Base-by-base conservation (phyloP, 53 echinoderm and acorn worm species). In the Echinarachnius parma region DNA sequence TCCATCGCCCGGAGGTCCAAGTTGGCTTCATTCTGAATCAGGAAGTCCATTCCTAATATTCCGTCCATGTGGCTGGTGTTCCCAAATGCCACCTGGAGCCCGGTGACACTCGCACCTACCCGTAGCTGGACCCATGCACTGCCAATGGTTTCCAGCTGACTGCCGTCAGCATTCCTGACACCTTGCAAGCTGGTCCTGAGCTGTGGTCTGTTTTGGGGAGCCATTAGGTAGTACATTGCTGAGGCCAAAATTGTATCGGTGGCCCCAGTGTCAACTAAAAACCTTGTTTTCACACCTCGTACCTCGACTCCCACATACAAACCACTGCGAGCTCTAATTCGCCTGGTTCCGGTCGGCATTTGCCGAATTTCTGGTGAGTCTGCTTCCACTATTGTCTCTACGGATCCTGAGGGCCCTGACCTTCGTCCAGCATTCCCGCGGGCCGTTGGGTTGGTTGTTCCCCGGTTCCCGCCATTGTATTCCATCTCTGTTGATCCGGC, bases 261-360 rank as follows among this genome's bases (percentile, higher is more conserved):
- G 4, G 80, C 80, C 14, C 80, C 69, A 2, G 60, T 69, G 39
- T 80, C 80, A n/a, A 69, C 80, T 42, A 61, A 42, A 18, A 81
- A 16, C 22, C 29, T 66, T 8, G 52, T 50, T 14, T 57, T 56
- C 4, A 68, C 45, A 52, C 80, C 80, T 34, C 68, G 46, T 27
- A 80, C 31, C 9, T 20, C 31, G 25, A 58, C 69, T n/a, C n/a
- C n/a, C 4, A 62, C 42, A 22, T 23, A 62, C 5, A 62, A 22
- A 22, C 37, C 62, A 62, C 24, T 31, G 20, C 39, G 62, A 13
- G 21, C 42, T 4, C 18, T 24, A 20, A 0, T 26, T 5, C 20
- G 19, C 4, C 62, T 7, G 3, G 39, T 35, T 37, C 36, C 4
- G 39, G n/a, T n/a, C n/a, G n/a, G n/a, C n/a, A n/a, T n/a, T n/a